Base-by-base conservation (phyloP, 2,113 vertebrate species). In the Lasiurus borealis region DNA sequence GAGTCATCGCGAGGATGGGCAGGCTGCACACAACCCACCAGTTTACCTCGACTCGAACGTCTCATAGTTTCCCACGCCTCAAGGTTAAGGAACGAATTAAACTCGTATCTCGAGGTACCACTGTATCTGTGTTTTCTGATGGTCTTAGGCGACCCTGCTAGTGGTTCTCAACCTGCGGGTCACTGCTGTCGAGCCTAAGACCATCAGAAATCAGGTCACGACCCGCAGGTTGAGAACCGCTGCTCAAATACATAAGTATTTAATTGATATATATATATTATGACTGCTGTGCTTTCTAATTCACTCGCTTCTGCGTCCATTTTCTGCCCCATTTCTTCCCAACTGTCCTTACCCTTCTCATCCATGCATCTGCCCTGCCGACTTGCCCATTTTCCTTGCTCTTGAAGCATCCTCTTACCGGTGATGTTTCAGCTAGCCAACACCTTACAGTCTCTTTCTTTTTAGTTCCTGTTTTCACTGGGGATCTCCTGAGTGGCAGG, bases 381-480 rank as follows among this genome's bases (percentile, higher is more conserved):
- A 34, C 31, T 29, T 54, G 3, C 52, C 23, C 64, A n/a, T 54
- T 85, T 88, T 59, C 66, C 57, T 91, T 48, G 0, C 13, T 85
- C 57, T 72, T 44, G 36, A 90, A 16, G 59, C 40, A 40, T 40
- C 5, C 40, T 40, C 40, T 64, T 64, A 77, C 68, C 44, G 76
- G n/a, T 93, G 40, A 73, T 31, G 44, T 91, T 85, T 54, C 64
- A 85, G 13, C 84, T 75, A 95, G 76, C 31, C 31, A 89, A 31
- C 23, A 25, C 23, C 75, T 90, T 48, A 31, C 75, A 86, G 50
- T 69, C 29, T 54, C 13, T 85, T 85, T 50, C 78, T 96, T 81
- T 92, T 89, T 95, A 36, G 78, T 81, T 75, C 78, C 68, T 59
- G 5, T 6, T 92, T 94, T 94, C 71, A 72, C 3, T 40, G 25